Percentiles rank a stretch among this genome's conserved stretches.
phyloP scores from a whole-genome alignment of 2,797 vertebrate genomes.

The Psittacula echo region DNA sequence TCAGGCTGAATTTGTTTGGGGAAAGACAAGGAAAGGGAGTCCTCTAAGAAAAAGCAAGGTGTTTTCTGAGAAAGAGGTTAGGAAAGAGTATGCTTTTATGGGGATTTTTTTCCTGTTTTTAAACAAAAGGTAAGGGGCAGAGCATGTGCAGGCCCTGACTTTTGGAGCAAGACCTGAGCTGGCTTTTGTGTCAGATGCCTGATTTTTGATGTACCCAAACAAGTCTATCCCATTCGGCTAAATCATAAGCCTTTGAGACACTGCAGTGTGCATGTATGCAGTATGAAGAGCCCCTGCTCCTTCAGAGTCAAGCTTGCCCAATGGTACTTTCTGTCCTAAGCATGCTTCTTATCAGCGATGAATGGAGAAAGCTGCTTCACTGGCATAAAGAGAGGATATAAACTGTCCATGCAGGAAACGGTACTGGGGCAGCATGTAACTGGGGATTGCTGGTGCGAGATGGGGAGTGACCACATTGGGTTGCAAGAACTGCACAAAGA shows the following conservation, averaged over 20 bases:
- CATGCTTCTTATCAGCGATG: neutral
- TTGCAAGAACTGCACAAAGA: neutral
- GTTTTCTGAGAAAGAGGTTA: neutral
- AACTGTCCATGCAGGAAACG: neutral
- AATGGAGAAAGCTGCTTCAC: neutral
- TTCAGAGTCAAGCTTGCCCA: neutral
- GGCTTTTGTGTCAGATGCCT: neutral
- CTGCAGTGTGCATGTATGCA: neutral
- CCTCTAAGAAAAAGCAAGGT: neutral
- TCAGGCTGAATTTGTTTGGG: neutral
- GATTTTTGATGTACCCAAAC: neutral
- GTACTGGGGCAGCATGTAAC: neutral
- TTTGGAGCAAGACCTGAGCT: neutral
- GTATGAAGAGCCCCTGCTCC: neutral
- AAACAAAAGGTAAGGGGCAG: neutral
- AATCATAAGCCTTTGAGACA: neutral
- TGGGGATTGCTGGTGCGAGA: neutral
- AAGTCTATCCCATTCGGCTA: neutral
- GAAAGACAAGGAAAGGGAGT: neutral
- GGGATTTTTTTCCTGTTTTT: neutral
- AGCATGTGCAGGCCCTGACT: neutral
- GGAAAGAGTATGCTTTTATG: neutral
- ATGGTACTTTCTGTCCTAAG: neutral
- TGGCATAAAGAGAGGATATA: neutral
- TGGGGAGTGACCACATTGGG: neutral